Evolutionary conservation across 2,888 invertebrate species (phyloP).

Genomic region (Thymelicus acteon): DNA sequence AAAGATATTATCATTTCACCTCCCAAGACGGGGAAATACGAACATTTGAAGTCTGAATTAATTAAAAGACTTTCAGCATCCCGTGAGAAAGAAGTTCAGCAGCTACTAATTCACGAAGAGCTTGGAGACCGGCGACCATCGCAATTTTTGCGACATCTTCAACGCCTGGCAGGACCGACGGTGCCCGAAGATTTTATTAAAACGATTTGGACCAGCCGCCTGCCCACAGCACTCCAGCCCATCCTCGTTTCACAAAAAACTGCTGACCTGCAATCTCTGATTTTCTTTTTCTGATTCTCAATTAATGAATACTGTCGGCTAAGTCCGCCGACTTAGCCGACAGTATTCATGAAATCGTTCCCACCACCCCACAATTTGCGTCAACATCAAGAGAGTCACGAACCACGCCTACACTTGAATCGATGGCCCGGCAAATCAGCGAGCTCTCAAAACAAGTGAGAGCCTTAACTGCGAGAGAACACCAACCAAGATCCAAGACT

Average conservation of each 20-base stretch:
- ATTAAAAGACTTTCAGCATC: conserved; percentile 42
- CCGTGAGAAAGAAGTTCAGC: conserved; percentile 39
- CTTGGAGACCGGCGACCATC: conserved; percentile 42
- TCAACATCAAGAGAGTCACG: not conserved
- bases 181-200: conserved; percentile 37
- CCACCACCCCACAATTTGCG: not conserved
- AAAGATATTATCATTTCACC: not conserved
- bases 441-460: too few species aligned
- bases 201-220: conserved; percentile 30
- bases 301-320: too few species aligned
- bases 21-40: conserved; percentile 36
- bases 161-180: conserved; percentile 38
- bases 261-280: conserved; percentile 18
- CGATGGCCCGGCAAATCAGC: not conserved
- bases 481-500: too few species aligned
- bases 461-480: too few species aligned
- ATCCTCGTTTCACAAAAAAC: conserved; percentile 33
- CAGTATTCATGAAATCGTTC: not conserved
- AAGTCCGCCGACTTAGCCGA: conserved; percentile 38
- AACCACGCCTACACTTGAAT: not conserved
- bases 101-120: conserved; percentile 41
- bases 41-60: conserved; percentile 41
- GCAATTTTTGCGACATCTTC: conserved; percentile 41
- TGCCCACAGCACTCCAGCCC: conserved; percentile 28
- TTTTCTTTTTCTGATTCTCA: too few species aligned